Conservation (phyloP, 2,113 vertebrate species). For the Chlamydotis undulata region DNA sequence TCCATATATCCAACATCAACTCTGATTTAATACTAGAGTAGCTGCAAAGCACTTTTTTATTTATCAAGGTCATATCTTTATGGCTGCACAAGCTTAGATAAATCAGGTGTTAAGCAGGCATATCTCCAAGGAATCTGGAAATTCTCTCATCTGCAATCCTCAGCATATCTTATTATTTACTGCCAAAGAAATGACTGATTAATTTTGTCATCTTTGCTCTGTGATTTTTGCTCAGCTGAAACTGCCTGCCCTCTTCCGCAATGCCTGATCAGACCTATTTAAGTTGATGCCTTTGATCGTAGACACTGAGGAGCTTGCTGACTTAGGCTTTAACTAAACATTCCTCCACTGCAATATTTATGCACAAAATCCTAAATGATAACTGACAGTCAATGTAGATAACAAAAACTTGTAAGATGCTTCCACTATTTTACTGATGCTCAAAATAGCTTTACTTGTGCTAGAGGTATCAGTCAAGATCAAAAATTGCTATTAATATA, state of each 20-base stretch:
- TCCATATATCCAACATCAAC: conserved; percentile 41
- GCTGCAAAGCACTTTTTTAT: conserved; percentile 61
- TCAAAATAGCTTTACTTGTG: background rate
- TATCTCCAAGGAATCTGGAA: conserved; percentile 74
- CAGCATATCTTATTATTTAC: conserved; percentile 81
- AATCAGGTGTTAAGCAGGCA: conserved; percentile 78
- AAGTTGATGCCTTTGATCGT: conserved; percentile 78
- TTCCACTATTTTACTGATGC: background rate
- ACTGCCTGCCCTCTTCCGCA: conserved; percentile 62
- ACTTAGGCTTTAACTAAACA: conserved; percentile 70
- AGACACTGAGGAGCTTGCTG: conserved; percentile 60
- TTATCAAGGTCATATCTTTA: conserved; percentile 76
- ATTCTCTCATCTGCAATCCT: conserved; percentile 77
- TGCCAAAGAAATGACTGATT: conserved; percentile 80
- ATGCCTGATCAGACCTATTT: conserved; percentile 77
- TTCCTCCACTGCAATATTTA: conserved; percentile 65
- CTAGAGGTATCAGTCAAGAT: background rate
- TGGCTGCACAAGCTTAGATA: conserved; percentile 72
- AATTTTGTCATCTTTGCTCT: conserved; percentile 81
- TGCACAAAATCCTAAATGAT: conserved; percentile 64
- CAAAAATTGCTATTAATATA: conserved; percentile 20
- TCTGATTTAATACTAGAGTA: conserved; percentile 69
- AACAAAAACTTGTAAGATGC: conserved; percentile 48
- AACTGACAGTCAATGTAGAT: conserved; percentile 72
- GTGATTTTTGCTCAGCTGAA: conserved; percentile 72